These are phyloP conservation scores for Champsocephalus esox DNA, from an alignment of 2,797 vertebrate species.

Conservation along the genomic window DNA sequence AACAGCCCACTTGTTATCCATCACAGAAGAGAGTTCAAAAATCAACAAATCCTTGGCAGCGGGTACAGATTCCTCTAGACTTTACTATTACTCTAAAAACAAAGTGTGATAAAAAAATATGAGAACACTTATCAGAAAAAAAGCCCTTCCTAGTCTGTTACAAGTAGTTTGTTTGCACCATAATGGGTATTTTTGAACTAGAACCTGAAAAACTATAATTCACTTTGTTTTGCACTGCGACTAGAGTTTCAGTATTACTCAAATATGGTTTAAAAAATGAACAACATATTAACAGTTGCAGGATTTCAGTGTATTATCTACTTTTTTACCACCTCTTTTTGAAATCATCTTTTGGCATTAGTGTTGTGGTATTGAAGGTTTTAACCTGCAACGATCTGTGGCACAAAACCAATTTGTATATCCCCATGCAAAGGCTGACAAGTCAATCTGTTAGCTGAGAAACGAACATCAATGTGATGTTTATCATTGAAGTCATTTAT, in stretches of 20 bases:
- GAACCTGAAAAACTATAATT: slow-evolving; percentile 13
- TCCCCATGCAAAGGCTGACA: slow-evolving; percentile 66
- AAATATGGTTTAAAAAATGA: slow-evolving; percentile 6
- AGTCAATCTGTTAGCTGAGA: slow-evolving; percentile 63
- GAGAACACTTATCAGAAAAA: neutral
- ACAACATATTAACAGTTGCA: slow-evolving; percentile 20
- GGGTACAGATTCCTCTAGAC: slow-evolving; percentile 2
- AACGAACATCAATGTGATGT: slow-evolving; percentile 71
- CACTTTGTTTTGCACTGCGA: slow-evolving; percentile 1
- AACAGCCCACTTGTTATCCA: neutral
- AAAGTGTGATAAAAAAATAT: slow-evolving; percentile 21
- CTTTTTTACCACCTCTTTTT: slow-evolving; percentile 10
- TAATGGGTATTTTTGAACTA: neutral
- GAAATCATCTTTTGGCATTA: slow-evolving; percentile 15
- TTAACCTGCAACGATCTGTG: slow-evolving; percentile 48
- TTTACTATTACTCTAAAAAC: slow-evolving; percentile 8
- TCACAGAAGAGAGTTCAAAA: slow-evolving; percentile 16
- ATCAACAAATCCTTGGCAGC: slow-evolving; percentile 38
- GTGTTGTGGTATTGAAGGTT: slow-evolving; percentile 17
- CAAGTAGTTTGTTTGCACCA: neutral
- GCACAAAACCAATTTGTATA: slow-evolving; percentile 58
- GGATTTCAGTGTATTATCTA: slow-evolving; percentile 20
- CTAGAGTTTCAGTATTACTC: neutral
- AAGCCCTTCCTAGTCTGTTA: neutral
- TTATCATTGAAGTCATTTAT: slow-evolving; percentile 78